These are phyloP conservation scores for Petaurus breviceps DNA, from an alignment of 2,113 vertebrate genomes.

Conservation along the genomic window DNA sequence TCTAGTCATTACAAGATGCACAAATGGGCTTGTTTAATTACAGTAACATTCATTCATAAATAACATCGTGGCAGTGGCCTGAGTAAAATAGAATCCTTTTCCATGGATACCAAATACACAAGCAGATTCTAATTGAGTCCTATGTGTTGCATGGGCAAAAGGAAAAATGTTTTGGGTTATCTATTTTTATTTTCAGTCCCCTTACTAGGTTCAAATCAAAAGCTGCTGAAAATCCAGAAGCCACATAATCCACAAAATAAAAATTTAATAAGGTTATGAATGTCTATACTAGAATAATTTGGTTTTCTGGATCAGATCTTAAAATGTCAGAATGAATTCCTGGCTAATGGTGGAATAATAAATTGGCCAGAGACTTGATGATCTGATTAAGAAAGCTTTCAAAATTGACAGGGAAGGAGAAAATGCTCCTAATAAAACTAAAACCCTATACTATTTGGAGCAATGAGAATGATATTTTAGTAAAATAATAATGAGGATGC, in stretches of 20 bases:
- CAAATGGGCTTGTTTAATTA: conserved; percentile 79
- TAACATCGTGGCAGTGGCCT: conserved; percentile 70
- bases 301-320: neutral
- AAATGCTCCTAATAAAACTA: neutral
- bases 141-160: conserved; percentile 48
- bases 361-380: neutral
- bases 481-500: neutral
- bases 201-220: conserved; percentile 58
- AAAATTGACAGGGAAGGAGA: neutral
- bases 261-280: conserved; percentile 52
- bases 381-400: neutral
- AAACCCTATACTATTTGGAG: neutral
- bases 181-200: conserved; percentile 55
- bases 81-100: conserved; percentile 74
- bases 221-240: conserved; percentile 47
- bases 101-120: conserved; percentile 74
- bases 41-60: conserved; percentile 67
- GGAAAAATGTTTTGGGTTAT: conserved; percentile 42
- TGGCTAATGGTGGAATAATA: neutral
- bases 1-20: conserved; percentile 66
- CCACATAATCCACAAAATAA: conserved; percentile 33
- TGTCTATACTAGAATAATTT: neutral
- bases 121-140: conserved; percentile 67
- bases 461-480: neutral
- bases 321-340: neutral